Evolutionary conservation across 37 sponge, comb jelly and placozoan species (phyloP).

Genomic region (Bolinopsis microptera): DNA sequence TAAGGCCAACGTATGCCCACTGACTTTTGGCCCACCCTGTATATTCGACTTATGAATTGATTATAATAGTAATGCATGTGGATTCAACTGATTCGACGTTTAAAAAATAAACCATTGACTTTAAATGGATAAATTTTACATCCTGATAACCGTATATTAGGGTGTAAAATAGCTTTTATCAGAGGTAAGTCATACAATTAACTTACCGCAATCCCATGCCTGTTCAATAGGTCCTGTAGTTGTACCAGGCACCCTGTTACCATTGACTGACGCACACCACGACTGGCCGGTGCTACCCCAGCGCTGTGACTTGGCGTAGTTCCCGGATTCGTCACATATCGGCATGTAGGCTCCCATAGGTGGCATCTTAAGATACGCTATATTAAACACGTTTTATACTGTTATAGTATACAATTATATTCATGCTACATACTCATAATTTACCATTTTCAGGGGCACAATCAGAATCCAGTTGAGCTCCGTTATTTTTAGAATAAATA

Average conservation of each 20-base stretch:
- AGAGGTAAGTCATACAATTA: no score
- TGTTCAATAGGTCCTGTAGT: not conserved
- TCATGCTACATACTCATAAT: not conserved
- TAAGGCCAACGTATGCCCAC: no score
- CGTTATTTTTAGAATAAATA: no score
- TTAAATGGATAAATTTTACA: no score
- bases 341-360: not conserved
- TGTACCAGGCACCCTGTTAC: conserved; percentile 13
- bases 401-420: not conserved
- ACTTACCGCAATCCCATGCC: conserved; percentile 4
- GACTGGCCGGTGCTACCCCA: conserved; percentile 10
- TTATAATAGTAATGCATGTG: no score
- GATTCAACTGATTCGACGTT: no score
- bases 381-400: not conserved
- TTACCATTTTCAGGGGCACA: not conserved
- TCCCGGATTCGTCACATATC: not conserved
- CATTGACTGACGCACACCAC: not conserved
- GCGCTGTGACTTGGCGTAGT: not conserved
- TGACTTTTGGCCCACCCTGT: no score
- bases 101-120: no score
- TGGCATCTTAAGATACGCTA: not conserved
- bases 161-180: no score
- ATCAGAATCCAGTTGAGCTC: not conserved
- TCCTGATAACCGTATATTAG: no score
- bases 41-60: no score